Evolutionary conservation across 2,797 vertebrate species (phyloP).

Genomic region (Alauda arvensis): DNA sequence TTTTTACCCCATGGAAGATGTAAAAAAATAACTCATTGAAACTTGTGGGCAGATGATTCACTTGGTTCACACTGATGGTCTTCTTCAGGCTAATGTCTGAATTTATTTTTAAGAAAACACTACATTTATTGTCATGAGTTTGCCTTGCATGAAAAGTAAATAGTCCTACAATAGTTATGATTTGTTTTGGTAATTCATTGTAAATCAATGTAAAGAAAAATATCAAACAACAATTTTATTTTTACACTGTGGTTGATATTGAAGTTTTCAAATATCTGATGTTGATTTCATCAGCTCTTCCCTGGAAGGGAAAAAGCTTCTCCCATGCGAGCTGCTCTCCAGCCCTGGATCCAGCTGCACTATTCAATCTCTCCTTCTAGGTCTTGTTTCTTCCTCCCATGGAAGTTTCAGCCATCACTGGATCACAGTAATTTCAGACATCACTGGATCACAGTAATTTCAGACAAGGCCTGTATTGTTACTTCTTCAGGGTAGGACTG

Average conservation of each 20-base stretch:
- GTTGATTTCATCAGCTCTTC: not conserved
- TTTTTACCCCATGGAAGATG: not conserved
- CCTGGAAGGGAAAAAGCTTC: not conserved
- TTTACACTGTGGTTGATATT: not conserved
- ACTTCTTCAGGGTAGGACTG: not conserved
- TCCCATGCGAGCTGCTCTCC: not conserved
- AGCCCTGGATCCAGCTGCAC: not conserved
- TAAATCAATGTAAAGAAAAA: not conserved
- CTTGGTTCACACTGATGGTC: not conserved
- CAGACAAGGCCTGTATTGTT: not conserved
- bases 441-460: not conserved
- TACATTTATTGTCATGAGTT: not conserved
- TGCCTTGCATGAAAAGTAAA: not conserved
- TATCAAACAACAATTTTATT: not conserved
- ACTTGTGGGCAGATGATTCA: not conserved
- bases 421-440: not conserved
- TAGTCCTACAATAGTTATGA: not conserved
- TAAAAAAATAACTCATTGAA: not conserved
- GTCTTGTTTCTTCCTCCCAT: not conserved
- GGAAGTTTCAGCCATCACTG: not conserved
- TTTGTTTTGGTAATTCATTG: not conserved
- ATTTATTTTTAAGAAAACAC: not conserved
- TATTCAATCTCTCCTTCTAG: not conserved
- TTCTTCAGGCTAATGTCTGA: not conserved
- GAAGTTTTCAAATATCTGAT: not conserved